A percentile compares a stretch with the other conserved stretches of the same genome.
Evolutionary conservation across 2,888 invertebrate species (phyloP).

Genomic region (Tryphoninae sp.): DNA sequence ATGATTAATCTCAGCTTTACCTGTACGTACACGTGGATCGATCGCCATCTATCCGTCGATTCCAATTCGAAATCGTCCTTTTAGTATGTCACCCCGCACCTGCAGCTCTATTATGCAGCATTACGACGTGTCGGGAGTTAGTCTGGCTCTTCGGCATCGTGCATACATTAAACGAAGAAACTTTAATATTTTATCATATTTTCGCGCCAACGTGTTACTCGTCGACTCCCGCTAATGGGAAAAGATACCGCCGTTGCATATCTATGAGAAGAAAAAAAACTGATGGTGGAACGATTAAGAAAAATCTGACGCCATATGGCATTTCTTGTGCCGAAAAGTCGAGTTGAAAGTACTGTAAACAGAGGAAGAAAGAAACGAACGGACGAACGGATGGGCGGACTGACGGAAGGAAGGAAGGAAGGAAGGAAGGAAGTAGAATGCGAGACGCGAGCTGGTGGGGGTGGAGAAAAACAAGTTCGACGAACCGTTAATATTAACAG

Average conservation of each 20-base stretch:
- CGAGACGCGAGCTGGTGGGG: slow-evolving; percentile 16
- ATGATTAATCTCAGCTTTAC: slow-evolving; percentile 30
- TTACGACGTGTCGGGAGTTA: not conserved
- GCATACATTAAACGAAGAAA: not conserved
- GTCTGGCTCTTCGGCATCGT: not conserved
- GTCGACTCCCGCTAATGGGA: slow-evolving; percentile 15
- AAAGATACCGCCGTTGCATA: not conserved
- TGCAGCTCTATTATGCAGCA: no score
- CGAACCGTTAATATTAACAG: slow-evolving; percentile 64
- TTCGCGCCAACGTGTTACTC: slow-evolving; percentile 13
- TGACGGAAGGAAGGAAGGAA: slow-evolving; percentile 46
- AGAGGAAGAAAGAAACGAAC: slow-evolving; percentile 19
- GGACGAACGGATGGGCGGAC: slow-evolving; percentile 34
- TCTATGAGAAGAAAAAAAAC: not conserved
- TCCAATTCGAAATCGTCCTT: not conserved
- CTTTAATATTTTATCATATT: slow-evolving; percentile 3
- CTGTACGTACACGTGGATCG: not conserved
- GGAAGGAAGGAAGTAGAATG: slow-evolving; percentile 45
- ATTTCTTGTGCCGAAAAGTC: slow-evolving; percentile 40
- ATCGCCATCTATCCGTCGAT: slow-evolving; percentile 25
- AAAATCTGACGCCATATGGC: slow-evolving; percentile 45
- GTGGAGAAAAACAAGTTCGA: slow-evolving; percentile 61
- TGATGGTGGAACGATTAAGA: slow-evolving; percentile 49
- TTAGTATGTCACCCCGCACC: no score
- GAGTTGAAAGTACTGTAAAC: slow-evolving; percentile 27